Evolutionary conservation across 2,888 invertebrate species (phyloP).

Genomic region (Bruchidius siliquastri): DNA sequence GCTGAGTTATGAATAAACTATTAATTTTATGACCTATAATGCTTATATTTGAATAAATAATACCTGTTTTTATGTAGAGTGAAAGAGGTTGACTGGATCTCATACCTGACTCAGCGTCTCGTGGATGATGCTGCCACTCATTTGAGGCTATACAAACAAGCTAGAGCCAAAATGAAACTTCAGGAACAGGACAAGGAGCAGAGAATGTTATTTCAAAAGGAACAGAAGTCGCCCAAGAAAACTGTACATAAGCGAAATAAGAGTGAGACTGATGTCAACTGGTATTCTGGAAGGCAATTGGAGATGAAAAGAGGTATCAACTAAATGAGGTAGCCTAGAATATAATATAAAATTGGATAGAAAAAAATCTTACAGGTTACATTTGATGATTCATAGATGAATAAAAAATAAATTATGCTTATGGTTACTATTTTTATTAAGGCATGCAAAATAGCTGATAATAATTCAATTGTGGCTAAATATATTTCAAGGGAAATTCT

Average conservation of each 20-base stretch:
- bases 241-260: conserved; percentile 62
- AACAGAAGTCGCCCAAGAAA: conserved; percentile 41
- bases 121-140: conserved; percentile 91
- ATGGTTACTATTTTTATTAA: too few species aligned
- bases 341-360: background rate
- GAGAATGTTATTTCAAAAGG: conserved; percentile 39
- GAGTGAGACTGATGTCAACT: conserved; percentile 68
- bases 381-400: too few species aligned
- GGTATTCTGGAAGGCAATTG: conserved; percentile 50
- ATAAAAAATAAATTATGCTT: too few species aligned
- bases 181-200: conserved; percentile 35
- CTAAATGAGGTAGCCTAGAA: conserved; percentile 40
- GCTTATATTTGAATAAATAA: too few species aligned
- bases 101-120: conserved; percentile 77
- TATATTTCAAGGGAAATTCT: too few species aligned
- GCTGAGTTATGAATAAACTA: too few species aligned
- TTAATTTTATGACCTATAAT: too few species aligned
- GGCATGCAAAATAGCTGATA: too few species aligned
- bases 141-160: conserved; percentile 78
- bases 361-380: too few species aligned
- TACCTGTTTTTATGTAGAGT: conserved; percentile 47
- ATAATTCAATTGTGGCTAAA: too few species aligned
- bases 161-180: conserved; percentile 51
- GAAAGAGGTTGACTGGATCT: conserved; percentile 87
- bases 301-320: conserved; percentile 43